These are phyloP conservation scores for Melipona beecheii DNA, from an alignment of 2,888 invertebrate species.

Conservation along the genomic window DNA sequence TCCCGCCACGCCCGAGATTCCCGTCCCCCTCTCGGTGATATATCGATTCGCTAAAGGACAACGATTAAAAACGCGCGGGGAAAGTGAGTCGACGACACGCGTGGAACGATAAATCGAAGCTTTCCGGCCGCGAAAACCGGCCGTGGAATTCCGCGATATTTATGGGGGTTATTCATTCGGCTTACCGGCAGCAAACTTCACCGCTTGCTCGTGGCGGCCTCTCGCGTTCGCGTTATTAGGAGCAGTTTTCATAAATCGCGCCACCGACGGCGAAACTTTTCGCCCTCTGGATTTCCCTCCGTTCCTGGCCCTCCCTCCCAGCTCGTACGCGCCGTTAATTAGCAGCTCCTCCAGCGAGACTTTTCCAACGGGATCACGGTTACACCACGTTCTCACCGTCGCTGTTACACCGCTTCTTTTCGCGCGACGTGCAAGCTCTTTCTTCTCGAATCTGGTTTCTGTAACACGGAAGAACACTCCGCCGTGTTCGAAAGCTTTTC, in stretches of 20 bases:
- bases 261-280: slow-evolving; percentile 65
- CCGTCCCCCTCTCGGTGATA: slow-evolving; percentile 7
- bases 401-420: slow-evolving; percentile 1
- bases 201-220: slow-evolving; percentile 20
- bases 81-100: slow-evolving; percentile 48
- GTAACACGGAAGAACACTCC: slow-evolving; percentile 65
- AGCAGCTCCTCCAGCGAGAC: slow-evolving; percentile 60
- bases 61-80: slow-evolving; percentile 44
- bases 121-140: slow-evolving; percentile 42
- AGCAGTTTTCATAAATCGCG: slow-evolving; percentile 77
- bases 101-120: slow-evolving; percentile 71
- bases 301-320: not conserved
- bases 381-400: slow-evolving; percentile 54
- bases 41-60: slow-evolving; percentile 49
- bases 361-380: slow-evolving; percentile 57
- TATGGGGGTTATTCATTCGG: slow-evolving; percentile 76
- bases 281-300: slow-evolving; percentile 38
- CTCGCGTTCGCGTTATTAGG: slow-evolving; percentile 69
- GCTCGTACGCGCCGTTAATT: slow-evolving; percentile 72
- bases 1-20: not conserved
- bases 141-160: slow-evolving; percentile 74
- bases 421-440: slow-evolving; percentile 43
- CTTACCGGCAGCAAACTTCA: slow-evolving; percentile 71
- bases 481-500: slow-evolving; percentile 52
- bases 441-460: slow-evolving; percentile 57